These are phyloP conservation scores for Philaethria dido DNA, from an alignment of 2,888 invertebrate species.

Conservation along the genomic window DNA sequence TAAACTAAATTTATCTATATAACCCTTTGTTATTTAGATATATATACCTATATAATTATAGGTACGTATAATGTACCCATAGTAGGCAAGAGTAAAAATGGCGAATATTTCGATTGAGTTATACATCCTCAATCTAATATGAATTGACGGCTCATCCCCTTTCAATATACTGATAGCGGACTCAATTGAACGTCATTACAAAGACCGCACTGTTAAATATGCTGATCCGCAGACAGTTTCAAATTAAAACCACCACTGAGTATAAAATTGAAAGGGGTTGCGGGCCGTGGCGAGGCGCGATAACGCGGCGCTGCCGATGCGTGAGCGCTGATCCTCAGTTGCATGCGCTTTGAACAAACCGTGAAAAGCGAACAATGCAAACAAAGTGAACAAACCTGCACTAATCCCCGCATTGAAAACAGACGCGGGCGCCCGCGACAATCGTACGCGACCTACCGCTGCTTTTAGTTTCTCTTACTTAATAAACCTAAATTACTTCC, in stretches of 20 bases:
- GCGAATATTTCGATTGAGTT: background rate
- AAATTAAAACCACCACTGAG: slow-evolving; percentile 67
- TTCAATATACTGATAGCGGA: slow-evolving; percentile 65
- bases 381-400: slow-evolving; percentile 64
- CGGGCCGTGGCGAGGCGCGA: slow-evolving; percentile 65
- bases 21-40: too few species aligned
- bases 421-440: slow-evolving; percentile 42
- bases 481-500: background rate
- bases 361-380: slow-evolving; percentile 60
- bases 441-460: slow-evolving; percentile 53
- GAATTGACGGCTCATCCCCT: slow-evolving; percentile 53
- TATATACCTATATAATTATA: too few species aligned
- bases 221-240: slow-evolving; percentile 73
- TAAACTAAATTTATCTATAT: too few species aligned
- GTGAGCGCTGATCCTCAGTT: slow-evolving; percentile 61
- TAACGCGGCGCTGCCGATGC: slow-evolving; percentile 64
- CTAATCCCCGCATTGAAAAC: slow-evolving; percentile 70
- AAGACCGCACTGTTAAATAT: slow-evolving; percentile 69
- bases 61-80: too few species aligned
- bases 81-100: background rate
- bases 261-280: slow-evolving; percentile 70
- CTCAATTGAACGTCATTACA: slow-evolving; percentile 67
- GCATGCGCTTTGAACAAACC: slow-evolving; percentile 59
- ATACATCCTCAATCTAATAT: slow-evolving; percentile 37
- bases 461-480: slow-evolving; percentile 15